Percentiles rank a stretch among this genome's conserved stretches.
These are phyloP conservation scores for Aix galericulata DNA, from an alignment of 2,113 vertebrate species.

Conservation along the genomic window DNA sequence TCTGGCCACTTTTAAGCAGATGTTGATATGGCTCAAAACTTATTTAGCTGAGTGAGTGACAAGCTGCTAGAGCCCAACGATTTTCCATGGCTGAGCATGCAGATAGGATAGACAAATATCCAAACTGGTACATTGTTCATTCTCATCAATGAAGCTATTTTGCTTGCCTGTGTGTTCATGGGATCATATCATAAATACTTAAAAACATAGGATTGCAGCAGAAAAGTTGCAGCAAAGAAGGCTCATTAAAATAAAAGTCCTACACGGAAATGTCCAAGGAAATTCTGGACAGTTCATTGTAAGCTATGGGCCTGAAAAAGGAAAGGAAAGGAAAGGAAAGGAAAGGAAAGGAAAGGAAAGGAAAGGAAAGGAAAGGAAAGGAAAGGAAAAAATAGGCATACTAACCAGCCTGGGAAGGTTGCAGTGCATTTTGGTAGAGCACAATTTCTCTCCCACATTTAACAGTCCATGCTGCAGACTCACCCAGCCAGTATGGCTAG, in stretches of 20 bases:
- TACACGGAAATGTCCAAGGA: not conserved
- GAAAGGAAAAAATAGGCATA: not conserved
- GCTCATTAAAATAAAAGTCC: not conserved
- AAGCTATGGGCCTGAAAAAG: not conserved
- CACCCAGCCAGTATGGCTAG: not conserved
- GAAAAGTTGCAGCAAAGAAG: not conserved
- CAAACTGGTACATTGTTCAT: not conserved
- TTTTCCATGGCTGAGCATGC: not conserved
- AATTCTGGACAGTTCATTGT: not conserved
- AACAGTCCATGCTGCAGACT: not conserved
- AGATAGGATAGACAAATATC: not conserved
- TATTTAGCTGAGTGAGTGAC: constrained; percentile 37
- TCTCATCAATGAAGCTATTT: not conserved
- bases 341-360: too few species aligned
- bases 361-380: too few species aligned
- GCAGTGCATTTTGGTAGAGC: not conserved
- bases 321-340: too few species aligned
- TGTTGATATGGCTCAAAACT: constrained; percentile 35
- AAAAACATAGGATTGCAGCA: not conserved
- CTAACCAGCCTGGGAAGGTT: not conserved
- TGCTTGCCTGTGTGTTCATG: not conserved
- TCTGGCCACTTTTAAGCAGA: constrained; percentile 31
- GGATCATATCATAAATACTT: not conserved
- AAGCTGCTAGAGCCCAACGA: not conserved
- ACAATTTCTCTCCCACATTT: constrained; percentile 50